A percentile compares a stretch with the other conserved stretches of the same genome.
These are phyloP conservation scores for Oconnorella tubifera DNA, from an alignment of 2,888 invertebrate species.

Conservation along the genomic window DNA sequence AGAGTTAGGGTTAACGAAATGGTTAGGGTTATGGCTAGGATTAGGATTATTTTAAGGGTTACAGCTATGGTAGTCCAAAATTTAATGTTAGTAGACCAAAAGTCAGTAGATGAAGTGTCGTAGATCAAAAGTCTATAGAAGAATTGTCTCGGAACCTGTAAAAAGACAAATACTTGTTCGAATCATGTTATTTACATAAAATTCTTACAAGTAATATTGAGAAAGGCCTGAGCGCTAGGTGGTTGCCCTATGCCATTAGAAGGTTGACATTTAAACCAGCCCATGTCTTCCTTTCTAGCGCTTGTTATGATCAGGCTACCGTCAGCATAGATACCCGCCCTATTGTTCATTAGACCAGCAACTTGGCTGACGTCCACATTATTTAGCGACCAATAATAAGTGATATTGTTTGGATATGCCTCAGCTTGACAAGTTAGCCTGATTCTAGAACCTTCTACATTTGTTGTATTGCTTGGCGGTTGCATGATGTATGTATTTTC, in stretches of 20 bases:
- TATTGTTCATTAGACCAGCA: constrained; percentile 67
- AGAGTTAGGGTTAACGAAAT: no score
- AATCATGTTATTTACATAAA: no score
- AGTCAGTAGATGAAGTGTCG: no score
- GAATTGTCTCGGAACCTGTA: no score
- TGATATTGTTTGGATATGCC: constrained; percentile 84
- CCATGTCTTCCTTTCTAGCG: constrained; percentile 88
- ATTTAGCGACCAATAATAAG: constrained; percentile 38
- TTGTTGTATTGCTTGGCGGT: constrained; percentile 91
- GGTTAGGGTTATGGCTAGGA: no score
- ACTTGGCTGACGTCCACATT: constrained; percentile 22
- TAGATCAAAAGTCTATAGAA: no score
- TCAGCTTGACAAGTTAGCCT: constrained; percentile 92
- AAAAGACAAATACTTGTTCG: no score
- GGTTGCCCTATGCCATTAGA: constrained; percentile 95
- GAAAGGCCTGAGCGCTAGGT: constrained; percentile 88
- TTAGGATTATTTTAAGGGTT: no score
- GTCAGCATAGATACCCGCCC: constrained; percentile 84
- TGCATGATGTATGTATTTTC: constrained; percentile 94
- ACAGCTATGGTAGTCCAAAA: no score
- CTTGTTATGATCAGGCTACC: constrained; percentile 90
- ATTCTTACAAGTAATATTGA: constrained; percentile 97
- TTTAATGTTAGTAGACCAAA: no score
- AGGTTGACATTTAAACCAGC: constrained; percentile 91
- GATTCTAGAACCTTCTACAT: constrained; percentile 88